Conservation (phyloP, 2,888 invertebrate species). For the Tenthredo livida region DNA sequence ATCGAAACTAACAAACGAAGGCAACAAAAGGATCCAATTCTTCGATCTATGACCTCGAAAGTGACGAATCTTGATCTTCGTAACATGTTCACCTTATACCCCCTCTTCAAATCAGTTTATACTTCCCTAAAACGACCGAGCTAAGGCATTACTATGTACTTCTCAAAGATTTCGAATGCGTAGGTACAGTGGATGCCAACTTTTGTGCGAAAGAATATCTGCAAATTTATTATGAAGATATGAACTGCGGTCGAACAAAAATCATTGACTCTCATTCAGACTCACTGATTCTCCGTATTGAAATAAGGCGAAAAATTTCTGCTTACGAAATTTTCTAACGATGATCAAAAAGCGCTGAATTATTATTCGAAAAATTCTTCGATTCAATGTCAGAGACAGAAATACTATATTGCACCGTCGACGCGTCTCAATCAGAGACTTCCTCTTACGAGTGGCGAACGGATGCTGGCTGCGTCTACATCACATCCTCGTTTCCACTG, state of each 20-base stretch:
- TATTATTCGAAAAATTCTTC: neutral
- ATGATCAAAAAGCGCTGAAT: neutral
- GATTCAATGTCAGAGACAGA: neutral
- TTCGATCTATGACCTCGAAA: conserved; percentile 7
- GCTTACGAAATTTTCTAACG: neutral
- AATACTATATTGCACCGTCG: neutral
- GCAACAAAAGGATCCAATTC: neutral
- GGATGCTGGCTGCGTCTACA: conserved; percentile 46
- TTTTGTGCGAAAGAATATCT: too few relatives aligned
- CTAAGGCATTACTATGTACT: neutral
- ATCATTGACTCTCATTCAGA: too few relatives aligned
- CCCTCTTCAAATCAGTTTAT: neutral
- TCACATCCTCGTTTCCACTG: conserved; percentile 31
- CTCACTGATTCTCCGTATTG: too few relatives aligned
- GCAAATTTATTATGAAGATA: too few relatives aligned
- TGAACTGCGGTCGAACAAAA: too few relatives aligned
- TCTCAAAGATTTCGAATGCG: too few relatives aligned
- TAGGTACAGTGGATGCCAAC: too few relatives aligned
- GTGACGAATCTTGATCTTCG: neutral
- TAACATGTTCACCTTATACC: neutral
- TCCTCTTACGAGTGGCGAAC: neutral
- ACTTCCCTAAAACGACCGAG: neutral
- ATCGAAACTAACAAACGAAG: neutral
- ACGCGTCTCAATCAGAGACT: conserved; percentile 1
- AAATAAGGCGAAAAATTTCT: neutral